Base-by-base conservation (phyloP, 2,797 vertebrate species). In the Lepus townsendii region DNA sequence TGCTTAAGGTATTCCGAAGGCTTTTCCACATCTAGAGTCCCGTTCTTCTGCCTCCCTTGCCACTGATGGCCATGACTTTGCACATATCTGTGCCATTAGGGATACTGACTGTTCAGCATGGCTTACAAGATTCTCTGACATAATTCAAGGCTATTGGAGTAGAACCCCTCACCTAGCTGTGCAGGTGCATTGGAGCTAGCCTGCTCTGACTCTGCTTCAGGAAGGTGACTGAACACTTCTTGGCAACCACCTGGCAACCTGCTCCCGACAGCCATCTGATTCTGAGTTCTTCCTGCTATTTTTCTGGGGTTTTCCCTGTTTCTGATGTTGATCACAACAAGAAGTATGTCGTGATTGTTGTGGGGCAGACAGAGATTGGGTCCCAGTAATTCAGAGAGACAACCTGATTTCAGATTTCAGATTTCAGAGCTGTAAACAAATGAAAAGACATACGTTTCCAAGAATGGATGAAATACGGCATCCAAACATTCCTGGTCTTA, bases 381-480 rank as follows among this genome's bases (percentile, higher is more conserved):
- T n/a, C 14, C 24, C 27, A 27, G 24, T 11, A 4, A 24, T 76
- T 88, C 86, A n/a, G 57, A 42, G 24, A 72, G 13, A 42, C 20
- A 16, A 65, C 42, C 47, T 50, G n/a, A 71, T 66, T 91, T 63
- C 1, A 24, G n/a, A 79, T 52, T 77, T 79, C 1, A 24, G n/a
- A 79, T 52, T 77, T 79, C 38, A 83, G 66, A 83, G 35, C 65
- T 52, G 9, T 52, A 60, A 54, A 91, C 26, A 86, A n/a, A 12
- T 38, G 16, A 20, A 75, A 78, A 50, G 65, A 35, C 68, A 11
- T 4, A 2, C 5, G 7, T 69, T 22, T 69, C 79, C 83, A 14
- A 7, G 60, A 62, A 54, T 24, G n/a, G 54, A 76, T 85, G 93
- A 78, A 52, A 54, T 26, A 65, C 0, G 8, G 10, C 77, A 17